Evolutionary conservation across 1,140 invertebrate genomes (phyloP).

Genomic region (Trichomalopsis sarcophagae): DNA sequence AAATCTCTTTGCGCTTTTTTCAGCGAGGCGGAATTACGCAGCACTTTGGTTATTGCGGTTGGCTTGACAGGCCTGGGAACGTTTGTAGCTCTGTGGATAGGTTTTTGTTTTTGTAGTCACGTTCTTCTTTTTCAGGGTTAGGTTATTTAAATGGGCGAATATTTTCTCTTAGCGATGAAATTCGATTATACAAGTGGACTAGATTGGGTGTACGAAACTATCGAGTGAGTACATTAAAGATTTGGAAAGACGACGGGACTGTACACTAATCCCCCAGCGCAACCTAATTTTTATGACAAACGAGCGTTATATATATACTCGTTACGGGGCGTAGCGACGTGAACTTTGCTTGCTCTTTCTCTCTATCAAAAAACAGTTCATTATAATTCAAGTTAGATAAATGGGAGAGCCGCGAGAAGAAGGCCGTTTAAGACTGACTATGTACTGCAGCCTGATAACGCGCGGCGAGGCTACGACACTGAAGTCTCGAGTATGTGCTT

Average conservation of each 20-base stretch:
- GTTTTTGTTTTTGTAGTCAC: background rate
- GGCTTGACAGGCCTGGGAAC: background rate
- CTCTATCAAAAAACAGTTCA: background rate
- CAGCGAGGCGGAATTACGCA: background rate
- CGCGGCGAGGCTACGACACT: too few species aligned
- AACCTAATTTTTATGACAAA: background rate
- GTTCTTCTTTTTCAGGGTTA: slow-evolving; percentile 4
- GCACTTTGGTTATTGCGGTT: background rate
- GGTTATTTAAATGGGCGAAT: background rate
- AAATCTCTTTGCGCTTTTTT: background rate
- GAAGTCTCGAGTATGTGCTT: too few species aligned
- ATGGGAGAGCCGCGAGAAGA: too few species aligned
- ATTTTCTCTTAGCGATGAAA: too few species aligned
- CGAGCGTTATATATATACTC: background rate
- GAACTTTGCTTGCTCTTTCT: background rate
- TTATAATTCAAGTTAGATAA: too few species aligned
- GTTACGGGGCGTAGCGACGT: too few species aligned
- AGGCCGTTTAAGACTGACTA: too few species aligned
- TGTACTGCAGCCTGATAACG: too few species aligned
- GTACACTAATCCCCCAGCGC: too few species aligned
- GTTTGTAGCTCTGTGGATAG: background rate
- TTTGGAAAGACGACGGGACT: background rate
- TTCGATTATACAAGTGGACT: too few species aligned
- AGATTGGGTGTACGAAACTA: too few species aligned
- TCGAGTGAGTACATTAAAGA: background rate